Conservation (phyloP, 2,888 invertebrate species). For the Neoaliturus tenellus region DNA sequence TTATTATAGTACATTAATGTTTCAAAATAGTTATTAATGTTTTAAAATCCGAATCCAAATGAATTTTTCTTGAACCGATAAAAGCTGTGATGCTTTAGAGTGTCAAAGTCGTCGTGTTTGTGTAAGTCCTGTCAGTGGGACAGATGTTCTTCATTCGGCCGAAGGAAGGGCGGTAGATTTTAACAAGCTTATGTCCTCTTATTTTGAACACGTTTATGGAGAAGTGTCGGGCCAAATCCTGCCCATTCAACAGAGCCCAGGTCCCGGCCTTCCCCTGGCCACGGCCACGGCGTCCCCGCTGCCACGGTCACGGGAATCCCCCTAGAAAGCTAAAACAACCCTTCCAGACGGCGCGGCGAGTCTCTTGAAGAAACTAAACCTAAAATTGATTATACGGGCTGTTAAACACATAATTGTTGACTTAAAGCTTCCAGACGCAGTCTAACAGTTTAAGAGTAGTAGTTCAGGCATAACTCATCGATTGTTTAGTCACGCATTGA, state of each 20-base stretch:
- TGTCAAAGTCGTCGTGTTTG: background rate
- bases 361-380: too few relatives aligned
- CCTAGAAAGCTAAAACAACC: background rate
- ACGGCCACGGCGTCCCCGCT: background rate
- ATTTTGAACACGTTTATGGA: background rate
- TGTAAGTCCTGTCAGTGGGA: background rate
- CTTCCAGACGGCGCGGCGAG: background rate
- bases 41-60: background rate
- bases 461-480: too few relatives aligned
- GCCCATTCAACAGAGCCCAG: background rate
- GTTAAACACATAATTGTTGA: too few relatives aligned
- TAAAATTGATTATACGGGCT: too few relatives aligned
- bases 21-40: too few relatives aligned
- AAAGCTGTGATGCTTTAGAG: background rate
- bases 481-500: too few relatives aligned
- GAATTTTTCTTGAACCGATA: background rate
- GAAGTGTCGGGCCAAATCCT: background rate
- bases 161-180: background rate
- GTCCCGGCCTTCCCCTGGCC: background rate
- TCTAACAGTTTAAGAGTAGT: too few relatives aligned
- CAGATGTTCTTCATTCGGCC: too few relatives aligned
- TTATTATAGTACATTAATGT: too few relatives aligned
- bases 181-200: conserved; percentile 5
- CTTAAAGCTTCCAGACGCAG: too few relatives aligned
- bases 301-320: background rate